Evolutionary conservation across 1,140 invertebrate species (phyloP), one percentile per base, ranked within the genome.

Genomic region (roundworm (Caenorhabditis elegans)): DNA sequence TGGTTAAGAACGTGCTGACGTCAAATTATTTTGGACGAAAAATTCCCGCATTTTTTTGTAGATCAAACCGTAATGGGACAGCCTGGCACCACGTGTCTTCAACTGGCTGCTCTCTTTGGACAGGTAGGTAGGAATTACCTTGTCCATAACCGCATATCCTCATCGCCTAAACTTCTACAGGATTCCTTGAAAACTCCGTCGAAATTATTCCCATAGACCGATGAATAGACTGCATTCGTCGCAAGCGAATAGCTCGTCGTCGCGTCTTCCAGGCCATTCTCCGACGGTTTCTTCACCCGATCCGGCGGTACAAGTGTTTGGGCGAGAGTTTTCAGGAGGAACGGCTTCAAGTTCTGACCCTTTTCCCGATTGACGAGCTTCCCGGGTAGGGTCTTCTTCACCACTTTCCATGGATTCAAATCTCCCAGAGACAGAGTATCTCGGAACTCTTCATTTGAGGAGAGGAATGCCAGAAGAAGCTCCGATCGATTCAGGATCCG

Each of bases 351-450:
- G 65, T 79, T 51, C 43, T 84, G 83, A 17, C 83, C 83, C 28
- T 83, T 82, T 39, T 84, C 81, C 26, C 83, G 78, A 39, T 34
- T 34, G 5, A 55, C 43, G 24, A 84, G 43, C 43, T 76, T 79
- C 19, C 76, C 77, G 5, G 83, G 83, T 34, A 84, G 43, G 10
- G 60, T 76, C 28, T 83, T 79, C 22, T 79, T 83, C 22, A 84
- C 83, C 10, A 84, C 83, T 70, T 84, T 84, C 82, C 82, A 79
- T 49, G 83, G 81, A 79, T 84, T 84, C 31, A 82, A 60, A 70
- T 79, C 78, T 22, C 76, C 65, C 1, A 84, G 47, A 6, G 60
- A 49, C 15, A 82, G 53, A 8, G 46, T 84, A 26, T 84, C 82
- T 26, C 80, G 17, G 28, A 84, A 83, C 48, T 84, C 83, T n/a